Conservation (phyloP, 92 coral and sea anemone genomes). For the Porites cylindrica region DNA sequence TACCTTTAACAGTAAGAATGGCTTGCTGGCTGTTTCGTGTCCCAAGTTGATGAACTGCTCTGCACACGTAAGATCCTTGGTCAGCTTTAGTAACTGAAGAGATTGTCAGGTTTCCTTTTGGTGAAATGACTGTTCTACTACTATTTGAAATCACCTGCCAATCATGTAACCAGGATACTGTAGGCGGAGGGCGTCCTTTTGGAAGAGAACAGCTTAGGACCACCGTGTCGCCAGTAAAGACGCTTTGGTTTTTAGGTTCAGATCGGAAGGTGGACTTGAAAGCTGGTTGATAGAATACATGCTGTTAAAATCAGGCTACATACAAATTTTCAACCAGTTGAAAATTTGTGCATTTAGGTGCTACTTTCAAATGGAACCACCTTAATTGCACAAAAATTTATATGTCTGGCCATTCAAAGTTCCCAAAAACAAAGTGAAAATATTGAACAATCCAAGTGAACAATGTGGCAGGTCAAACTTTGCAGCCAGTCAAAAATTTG, state of each 20-base stretch:
- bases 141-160: slow-evolving; percentile 50
- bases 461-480: too few species aligned
- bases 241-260: slow-evolving; percentile 70
- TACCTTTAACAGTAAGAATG: slow-evolving; percentile 81
- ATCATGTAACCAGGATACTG: slow-evolving; percentile 84
- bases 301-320: not conserved
- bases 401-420: too few species aligned
- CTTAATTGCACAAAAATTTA: too few species aligned
- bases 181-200: slow-evolving; percentile 87
- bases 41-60: slow-evolving; percentile 80
- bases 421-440: too few species aligned
- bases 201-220: slow-evolving; percentile 86
- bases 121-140: slow-evolving; percentile 56
- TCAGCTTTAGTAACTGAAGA: slow-evolving; percentile 75
- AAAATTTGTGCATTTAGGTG: too few species aligned
- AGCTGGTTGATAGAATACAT: slow-evolving; percentile 40
- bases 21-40: slow-evolving; percentile 74
- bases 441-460: too few species aligned
- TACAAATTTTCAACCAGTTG: too few species aligned
- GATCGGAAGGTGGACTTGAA: slow-evolving; percentile 69
- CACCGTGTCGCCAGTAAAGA: slow-evolving; percentile 67
- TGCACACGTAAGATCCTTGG: slow-evolving; percentile 81
- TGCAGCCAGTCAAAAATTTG: too few species aligned
- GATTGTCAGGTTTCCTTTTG: slow-evolving; percentile 79
- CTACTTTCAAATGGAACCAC: too few species aligned